phyloP scores from a whole-genome alignment of 2,797 vertebrate species.

The Chelidonichthys spinosus region DNA sequence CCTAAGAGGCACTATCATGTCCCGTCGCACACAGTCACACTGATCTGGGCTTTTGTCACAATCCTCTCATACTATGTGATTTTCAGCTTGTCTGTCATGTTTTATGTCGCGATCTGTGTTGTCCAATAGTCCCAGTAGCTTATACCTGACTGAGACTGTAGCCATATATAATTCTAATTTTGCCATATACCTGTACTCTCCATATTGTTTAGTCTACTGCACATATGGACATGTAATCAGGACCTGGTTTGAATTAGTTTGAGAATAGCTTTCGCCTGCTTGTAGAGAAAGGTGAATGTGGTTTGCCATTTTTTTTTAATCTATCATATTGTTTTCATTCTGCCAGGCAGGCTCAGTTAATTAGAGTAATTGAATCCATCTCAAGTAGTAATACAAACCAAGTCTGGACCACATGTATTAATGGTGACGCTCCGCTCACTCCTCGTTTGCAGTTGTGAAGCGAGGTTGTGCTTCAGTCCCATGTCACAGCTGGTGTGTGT shows the following conservation, averaged over 20 bases:
- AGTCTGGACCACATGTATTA: slow-evolving; percentile 56
- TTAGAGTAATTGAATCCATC: slow-evolving; percentile 67
- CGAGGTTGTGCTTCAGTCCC: slow-evolving; percentile 73
- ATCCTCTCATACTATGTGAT: slow-evolving; percentile 47
- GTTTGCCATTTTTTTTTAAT: slow-evolving; percentile 48
- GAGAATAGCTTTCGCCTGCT: slow-evolving; percentile 30
- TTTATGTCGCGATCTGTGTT: slow-evolving; percentile 59
- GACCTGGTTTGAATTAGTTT: slow-evolving; percentile 34
- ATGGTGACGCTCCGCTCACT: slow-evolving; percentile 54
- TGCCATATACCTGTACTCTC: slow-evolving; percentile 24
- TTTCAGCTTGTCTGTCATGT: slow-evolving; percentile 48
- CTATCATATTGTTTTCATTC: slow-evolving; percentile 63
- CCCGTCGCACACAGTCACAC: slow-evolving; percentile 42
- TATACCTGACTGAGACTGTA: slow-evolving; percentile 72
- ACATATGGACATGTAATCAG: slow-evolving; percentile 39
- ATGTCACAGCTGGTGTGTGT: slow-evolving; percentile 78
- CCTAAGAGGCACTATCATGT: slow-evolving; percentile 53
- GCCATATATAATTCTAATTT: slow-evolving; percentile 37
- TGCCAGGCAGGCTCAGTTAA: slow-evolving; percentile 58
- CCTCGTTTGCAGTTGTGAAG: slow-evolving; percentile 54
- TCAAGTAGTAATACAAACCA: slow-evolving; percentile 61
- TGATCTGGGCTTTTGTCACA: slow-evolving; percentile 64
- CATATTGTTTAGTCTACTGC: slow-evolving; percentile 35
- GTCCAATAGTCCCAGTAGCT: slow-evolving; percentile 26
- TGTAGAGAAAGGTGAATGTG: slow-evolving; percentile 57